phyloP scores from a whole-genome alignment of 37 sponge, comb jelly and placozoan genomes.

The Halisarca cf. caerulea region DNA sequence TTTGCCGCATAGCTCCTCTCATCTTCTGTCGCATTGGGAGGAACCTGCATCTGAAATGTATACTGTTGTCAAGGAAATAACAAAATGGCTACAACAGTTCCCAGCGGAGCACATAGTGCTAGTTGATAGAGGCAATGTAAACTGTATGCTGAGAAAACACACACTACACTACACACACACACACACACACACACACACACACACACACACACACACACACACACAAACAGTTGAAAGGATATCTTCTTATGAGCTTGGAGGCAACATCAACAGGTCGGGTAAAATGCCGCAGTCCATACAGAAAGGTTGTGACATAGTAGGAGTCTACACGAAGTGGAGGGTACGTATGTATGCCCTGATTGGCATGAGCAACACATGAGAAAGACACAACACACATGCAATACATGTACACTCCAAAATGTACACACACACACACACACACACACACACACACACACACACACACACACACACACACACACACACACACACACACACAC shows the following conservation, averaged over 20 bases:
- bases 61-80: slow-evolving; percentile 39
- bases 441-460: too few species aligned
- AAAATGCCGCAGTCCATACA: slow-evolving; percentile 72
- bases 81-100: too few species aligned
- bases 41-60: slow-evolving; percentile 64
- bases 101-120: too few species aligned
- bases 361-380: not conserved
- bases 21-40: slow-evolving; percentile 67
- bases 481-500: too few species aligned
- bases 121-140: too few species aligned
- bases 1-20: slow-evolving; percentile 73
- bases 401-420: too few species aligned
- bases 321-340: slow-evolving; percentile 34
- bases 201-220: too few species aligned
- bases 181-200: not conserved
- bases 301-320: slow-evolving; percentile 67
- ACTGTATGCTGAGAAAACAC: not conserved
- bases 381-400: not conserved
- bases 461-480: too few species aligned
- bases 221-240: slow-evolving; percentile 38
- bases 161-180: not conserved
- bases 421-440: too few species aligned
- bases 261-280: slow-evolving; percentile 50
- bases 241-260: slow-evolving; percentile 55
- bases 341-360: not conserved